Evolutionary conservation across 2,113 vertebrate species (phyloP).

Genomic region (Acanthisitta chloris): DNA sequence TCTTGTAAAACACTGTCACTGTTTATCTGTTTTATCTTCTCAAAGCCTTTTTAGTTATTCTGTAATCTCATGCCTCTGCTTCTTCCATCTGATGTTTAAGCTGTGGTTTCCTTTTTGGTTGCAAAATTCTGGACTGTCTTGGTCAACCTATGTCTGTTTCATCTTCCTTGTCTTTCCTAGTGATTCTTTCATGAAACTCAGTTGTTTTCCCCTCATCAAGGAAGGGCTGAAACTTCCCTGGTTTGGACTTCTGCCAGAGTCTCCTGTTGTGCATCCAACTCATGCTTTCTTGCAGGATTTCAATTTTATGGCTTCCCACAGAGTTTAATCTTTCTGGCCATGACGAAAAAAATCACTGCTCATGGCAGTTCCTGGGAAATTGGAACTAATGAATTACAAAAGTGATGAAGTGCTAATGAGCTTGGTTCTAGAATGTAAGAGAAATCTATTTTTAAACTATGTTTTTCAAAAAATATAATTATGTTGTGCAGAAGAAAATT

Average conservation of each 20-base stretch:
- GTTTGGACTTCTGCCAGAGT: not conserved
- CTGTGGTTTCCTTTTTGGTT: not conserved
- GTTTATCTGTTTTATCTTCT: not conserved
- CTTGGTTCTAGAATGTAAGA: not conserved
- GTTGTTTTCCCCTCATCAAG: not conserved
- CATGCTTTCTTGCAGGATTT: not conserved
- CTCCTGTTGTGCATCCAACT: not conserved
- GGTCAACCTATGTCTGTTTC: not conserved
- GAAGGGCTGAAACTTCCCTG: not conserved
- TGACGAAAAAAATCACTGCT: not conserved
- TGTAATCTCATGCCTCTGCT: not conserved
- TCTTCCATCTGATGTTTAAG: not conserved
- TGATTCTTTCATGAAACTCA: not conserved
- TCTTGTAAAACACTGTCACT: not conserved
- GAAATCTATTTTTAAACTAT: not conserved
- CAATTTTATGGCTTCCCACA: not conserved
- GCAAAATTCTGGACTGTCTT: not conserved
- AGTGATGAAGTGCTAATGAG: conserved; percentile 7
- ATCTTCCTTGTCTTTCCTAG: not conserved
- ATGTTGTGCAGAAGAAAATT: not conserved
- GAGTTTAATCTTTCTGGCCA: not conserved
- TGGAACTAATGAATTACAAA: not conserved
- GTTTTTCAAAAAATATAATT: not conserved
- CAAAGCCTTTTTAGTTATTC: not conserved
- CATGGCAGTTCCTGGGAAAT: not conserved